A percentile compares a stretch with the other conserved stretches of the same genome.
Conservation (phyloP, 2,888 invertebrate species). For the Dryobota labecula region DNA sequence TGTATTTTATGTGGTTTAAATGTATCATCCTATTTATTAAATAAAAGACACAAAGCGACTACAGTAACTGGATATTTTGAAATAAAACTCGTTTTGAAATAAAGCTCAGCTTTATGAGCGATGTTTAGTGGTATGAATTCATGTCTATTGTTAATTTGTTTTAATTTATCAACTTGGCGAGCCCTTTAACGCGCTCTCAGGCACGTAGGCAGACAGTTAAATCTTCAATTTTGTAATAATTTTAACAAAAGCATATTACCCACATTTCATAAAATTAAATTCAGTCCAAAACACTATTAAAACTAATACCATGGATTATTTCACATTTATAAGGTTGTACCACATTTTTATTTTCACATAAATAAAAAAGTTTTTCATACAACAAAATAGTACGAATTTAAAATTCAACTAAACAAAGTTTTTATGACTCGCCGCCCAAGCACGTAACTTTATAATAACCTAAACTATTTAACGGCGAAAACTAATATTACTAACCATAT, state of each 20-base stretch:
- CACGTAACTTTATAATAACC: conserved; percentile 56
- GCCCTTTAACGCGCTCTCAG: conserved; percentile 8
- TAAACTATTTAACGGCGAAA: conserved; percentile 54
- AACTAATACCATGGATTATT: conserved; percentile 21
- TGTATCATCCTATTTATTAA: conserved; percentile 2
- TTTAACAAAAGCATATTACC: not conserved
- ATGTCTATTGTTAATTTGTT: conserved; percentile 36
- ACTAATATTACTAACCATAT: conserved; percentile 50
- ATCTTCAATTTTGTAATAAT: conserved; percentile 7
- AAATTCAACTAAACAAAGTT: conserved; percentile 56
- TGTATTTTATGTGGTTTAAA: conserved; percentile 2
- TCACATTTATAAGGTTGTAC: conserved; percentile 28
- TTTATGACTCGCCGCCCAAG: conserved; percentile 32
- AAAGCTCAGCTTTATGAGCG: conserved; percentile 20
- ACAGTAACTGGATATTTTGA: conserved; percentile 40
- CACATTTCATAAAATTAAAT: conserved; percentile 15
- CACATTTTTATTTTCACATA: conserved; percentile 40
- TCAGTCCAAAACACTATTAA: conserved; percentile 1
- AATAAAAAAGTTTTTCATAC: conserved; percentile 27
- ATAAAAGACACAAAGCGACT: not conserved
- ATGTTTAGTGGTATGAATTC: conserved; percentile 18
- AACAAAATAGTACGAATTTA: conserved; percentile 44
- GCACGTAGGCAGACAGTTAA: conserved; percentile 35
- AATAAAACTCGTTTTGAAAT: conserved; percentile 32
- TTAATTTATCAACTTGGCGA: conserved; percentile 14